Evolutionary conservation across 2,888 invertebrate genomes (phyloP).

Genomic region (Euproctis similis): DNA sequence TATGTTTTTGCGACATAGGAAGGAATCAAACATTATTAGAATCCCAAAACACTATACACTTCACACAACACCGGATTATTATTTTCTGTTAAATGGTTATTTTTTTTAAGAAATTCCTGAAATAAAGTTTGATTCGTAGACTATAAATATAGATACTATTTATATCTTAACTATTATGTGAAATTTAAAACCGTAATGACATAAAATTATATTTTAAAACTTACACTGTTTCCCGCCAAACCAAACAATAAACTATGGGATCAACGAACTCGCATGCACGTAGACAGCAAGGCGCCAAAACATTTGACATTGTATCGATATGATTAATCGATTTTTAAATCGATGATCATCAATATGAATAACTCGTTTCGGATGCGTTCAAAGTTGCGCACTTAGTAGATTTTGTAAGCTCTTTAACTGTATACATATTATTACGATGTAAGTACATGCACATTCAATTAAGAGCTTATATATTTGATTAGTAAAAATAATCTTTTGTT

Average conservation of each 20-base stretch:
- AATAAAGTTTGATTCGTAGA: too few relatives aligned
- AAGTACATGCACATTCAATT: conserved; percentile 6
- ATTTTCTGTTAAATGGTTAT: too few relatives aligned
- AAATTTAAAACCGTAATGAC: too few relatives aligned
- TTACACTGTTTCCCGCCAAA: conserved; percentile 12
- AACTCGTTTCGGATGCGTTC: conserved; percentile 19
- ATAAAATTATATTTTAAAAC: too few relatives aligned
- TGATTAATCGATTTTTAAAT: conserved; percentile 54
- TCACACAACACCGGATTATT: too few relatives aligned
- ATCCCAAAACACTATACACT: too few relatives aligned
- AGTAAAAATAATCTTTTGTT: conserved; percentile 10
- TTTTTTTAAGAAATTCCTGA: too few relatives aligned
- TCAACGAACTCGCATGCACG: conserved; percentile 44
- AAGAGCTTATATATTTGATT: not conserved
- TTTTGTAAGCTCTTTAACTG: conserved; percentile 15
- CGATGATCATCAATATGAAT: conserved; percentile 23
- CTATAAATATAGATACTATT: too few relatives aligned
- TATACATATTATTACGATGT: conserved; percentile 14
- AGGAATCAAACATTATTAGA: too few relatives aligned
- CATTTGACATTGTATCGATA: conserved; percentile 37
- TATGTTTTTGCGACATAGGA: too few relatives aligned
- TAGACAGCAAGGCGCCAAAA: conserved; percentile 61
- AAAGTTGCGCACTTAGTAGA: conserved; percentile 7
- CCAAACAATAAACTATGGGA: conserved; percentile 21
- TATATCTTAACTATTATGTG: conserved; percentile 12